Conservation (phyloP, 2,113 vertebrate species). For the rabbit (Oryctolagus cuniculus) region mOryCun1.1 NC_091433.1:168771501-168772000, state of each 20-base stretch:
- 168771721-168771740: not conserved
- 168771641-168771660: not conserved
- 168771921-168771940: not conserved
- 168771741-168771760: not conserved
- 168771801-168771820: not conserved
- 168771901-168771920: not conserved
- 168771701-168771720: not conserved
- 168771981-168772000: not conserved
- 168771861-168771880: not conserved
- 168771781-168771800: not conserved
- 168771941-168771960: not conserved
- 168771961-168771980: not conserved
- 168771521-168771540: slow-evolving; percentile 48
- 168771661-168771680: not conserved
- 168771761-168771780: not conserved
- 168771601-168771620: slow-evolving; percentile 48
- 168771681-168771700: not conserved
- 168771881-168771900: not conserved
- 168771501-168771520: not conserved
- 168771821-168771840: not conserved
- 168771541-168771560: slow-evolving; percentile 18
- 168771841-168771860: not conserved
- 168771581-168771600: not conserved
- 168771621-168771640: not conserved
- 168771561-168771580: slow-evolving; percentile 15